These are phyloP conservation scores for Furcifer pardalis DNA, from an alignment of 2,797 vertebrate genomes.

Conservation along the genomic window DNA sequence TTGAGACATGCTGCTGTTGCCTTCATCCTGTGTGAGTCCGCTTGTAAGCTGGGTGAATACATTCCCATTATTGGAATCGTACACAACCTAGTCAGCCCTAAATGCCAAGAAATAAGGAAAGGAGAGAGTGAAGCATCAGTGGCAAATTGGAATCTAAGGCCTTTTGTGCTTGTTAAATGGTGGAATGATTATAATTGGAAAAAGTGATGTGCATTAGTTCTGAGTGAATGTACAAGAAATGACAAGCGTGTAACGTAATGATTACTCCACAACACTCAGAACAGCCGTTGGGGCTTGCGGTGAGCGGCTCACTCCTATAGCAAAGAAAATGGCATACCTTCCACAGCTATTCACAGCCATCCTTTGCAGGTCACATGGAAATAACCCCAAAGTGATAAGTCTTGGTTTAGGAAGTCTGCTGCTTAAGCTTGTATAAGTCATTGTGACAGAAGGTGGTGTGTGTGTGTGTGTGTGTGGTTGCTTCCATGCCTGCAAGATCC, in stretches of 20 bases:
- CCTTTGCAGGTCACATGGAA: slow-evolving; percentile 83
- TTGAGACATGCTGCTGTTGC: slow-evolving; percentile 68
- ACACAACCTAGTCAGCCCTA: slow-evolving; percentile 74
- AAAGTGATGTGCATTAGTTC: slow-evolving; percentile 88
- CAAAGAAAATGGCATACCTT: slow-evolving; percentile 78
- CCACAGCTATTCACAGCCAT: slow-evolving; percentile 76
- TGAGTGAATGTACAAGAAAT: slow-evolving; percentile 88
- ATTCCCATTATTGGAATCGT: slow-evolving; percentile 68
- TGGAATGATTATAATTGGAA: slow-evolving; percentile 87
- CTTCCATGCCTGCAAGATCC: slow-evolving; percentile 58
- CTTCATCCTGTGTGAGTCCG: slow-evolving; percentile 64
- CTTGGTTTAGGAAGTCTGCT: slow-evolving; percentile 79
- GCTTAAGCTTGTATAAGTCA: slow-evolving; percentile 78
- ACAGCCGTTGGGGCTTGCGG: slow-evolving; percentile 73
- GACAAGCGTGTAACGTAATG: slow-evolving; percentile 86
- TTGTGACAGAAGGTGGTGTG: slow-evolving; percentile 67
- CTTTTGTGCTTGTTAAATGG: slow-evolving; percentile 89
- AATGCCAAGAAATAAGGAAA: slow-evolving; percentile 82
- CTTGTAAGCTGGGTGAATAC: slow-evolving; percentile 66
- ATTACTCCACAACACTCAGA: slow-evolving; percentile 79
- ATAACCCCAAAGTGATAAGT: slow-evolving; percentile 83
- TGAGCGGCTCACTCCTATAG: slow-evolving; percentile 75
- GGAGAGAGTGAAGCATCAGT: slow-evolving; percentile 80
- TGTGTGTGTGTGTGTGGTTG: slow-evolving; percentile 46
- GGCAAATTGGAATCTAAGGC: slow-evolving; percentile 85